phyloP scores from a whole-genome alignment of 37 sponge, comb jelly and placozoan genomes.

The Bolinopsis microptera region DNA sequence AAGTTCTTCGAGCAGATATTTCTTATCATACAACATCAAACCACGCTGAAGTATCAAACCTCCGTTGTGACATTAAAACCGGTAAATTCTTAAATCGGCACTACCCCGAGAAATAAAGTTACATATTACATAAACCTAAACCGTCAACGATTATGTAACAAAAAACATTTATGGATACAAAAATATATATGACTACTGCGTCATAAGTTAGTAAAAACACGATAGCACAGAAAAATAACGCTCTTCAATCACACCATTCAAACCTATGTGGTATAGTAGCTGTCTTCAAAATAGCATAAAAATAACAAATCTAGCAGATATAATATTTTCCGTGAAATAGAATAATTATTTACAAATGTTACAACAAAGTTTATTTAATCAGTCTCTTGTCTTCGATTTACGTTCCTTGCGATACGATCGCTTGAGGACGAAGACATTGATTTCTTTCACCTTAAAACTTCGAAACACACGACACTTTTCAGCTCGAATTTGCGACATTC shows the following conservation, averaged over 20 bases:
- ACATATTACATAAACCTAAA: no score
- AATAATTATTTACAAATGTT: background rate
- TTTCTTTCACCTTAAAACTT: background rate
- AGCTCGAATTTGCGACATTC: no score
- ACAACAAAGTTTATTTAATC: background rate
- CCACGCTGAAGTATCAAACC: no score
- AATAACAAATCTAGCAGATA: background rate
- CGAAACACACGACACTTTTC: background rate
- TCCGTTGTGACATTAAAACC: no score
- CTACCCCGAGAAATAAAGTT: no score
- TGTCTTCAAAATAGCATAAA: background rate
- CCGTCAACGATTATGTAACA: no score
- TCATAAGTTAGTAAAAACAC: background rate
- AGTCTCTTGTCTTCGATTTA: background rate
- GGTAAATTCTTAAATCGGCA: no score
- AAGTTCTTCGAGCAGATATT: no score
- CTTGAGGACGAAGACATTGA: background rate
- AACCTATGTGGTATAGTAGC: background rate
- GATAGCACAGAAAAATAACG: background rate
- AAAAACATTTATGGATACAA: background rate
- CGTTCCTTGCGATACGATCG: background rate
- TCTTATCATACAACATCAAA: no score
- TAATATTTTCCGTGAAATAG: background rate
- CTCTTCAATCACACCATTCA: background rate
- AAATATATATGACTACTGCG: background rate